Percentiles rank a stretch among this genome's conserved stretches.
These are phyloP conservation scores for Otocyon megalotis DNA, from an alignment of 2,113 vertebrate genomes.

Conservation along the genomic window DNA sequence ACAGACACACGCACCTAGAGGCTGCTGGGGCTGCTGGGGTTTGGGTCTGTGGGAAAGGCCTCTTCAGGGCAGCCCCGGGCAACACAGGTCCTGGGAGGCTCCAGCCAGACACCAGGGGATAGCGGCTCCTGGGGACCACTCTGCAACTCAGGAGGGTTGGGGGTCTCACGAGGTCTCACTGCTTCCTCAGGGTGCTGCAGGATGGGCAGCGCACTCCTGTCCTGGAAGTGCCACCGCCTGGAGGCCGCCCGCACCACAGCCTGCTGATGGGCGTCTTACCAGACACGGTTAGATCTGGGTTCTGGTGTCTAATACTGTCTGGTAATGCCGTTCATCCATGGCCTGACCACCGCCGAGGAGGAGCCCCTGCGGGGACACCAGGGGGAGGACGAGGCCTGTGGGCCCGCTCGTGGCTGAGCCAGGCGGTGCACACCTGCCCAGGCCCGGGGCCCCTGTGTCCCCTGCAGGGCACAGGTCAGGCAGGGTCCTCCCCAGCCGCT, in stretches of 20 bases:
- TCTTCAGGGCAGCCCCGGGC: background rate
- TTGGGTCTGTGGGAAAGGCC: background rate
- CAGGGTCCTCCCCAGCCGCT: background rate
- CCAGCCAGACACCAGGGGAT: background rate
- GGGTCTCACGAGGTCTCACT: too few relatives aligned
- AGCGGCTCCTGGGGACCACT: fast-evolving
- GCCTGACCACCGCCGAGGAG: slow-evolving; percentile 79
- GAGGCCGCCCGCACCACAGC: slow-evolving; percentile 71
- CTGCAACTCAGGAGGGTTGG: background rate
- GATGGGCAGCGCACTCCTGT: background rate
- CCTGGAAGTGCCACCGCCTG: background rate
- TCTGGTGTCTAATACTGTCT: slow-evolving; percentile 99
- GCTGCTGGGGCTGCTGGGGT: background rate
- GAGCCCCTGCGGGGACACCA: background rate
- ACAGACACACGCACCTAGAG: background rate
- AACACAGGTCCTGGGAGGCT: background rate
- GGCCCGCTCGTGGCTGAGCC: background rate
- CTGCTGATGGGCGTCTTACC: slow-evolving; percentile 98
- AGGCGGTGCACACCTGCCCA: background rate
- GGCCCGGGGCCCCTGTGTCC: background rate
- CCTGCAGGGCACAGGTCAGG: background rate
- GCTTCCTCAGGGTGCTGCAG: background rate
- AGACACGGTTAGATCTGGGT: slow-evolving; percentile 98
- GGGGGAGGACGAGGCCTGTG: background rate
- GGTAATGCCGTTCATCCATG: slow-evolving; percentile 98